These are phyloP conservation scores for Lagodon rhomboides DNA, from an alignment of 2,797 vertebrate genomes.

Conservation along the genomic window DNA sequence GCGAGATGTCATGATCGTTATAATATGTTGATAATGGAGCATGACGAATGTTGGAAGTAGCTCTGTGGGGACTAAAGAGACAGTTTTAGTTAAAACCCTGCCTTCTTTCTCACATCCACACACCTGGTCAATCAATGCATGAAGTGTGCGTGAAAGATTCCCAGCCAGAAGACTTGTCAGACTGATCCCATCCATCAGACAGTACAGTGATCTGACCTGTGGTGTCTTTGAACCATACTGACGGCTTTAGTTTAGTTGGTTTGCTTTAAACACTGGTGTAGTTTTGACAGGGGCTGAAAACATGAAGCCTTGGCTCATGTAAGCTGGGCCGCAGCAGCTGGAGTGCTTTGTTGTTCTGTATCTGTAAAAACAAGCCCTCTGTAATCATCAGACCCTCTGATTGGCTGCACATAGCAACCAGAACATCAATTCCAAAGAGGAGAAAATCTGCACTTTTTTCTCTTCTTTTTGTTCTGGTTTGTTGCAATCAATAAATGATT, in stretches of 20 bases:
- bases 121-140: not conserved
- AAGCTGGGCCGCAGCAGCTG: not conserved
- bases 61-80: not conserved
- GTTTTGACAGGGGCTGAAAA: too few relatives aligned
- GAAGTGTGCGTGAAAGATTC: not conserved
- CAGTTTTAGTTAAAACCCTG: not conserved
- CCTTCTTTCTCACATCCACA: not conserved
- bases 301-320: not conserved
- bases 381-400: not conserved
- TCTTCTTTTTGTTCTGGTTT: not conserved
- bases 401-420: not conserved
- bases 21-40: conserved; percentile 1
- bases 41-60: not conserved
- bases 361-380: not conserved
- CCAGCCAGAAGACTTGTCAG: not conserved
- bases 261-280: not conserved
- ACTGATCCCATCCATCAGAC: not conserved
- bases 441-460: not conserved
- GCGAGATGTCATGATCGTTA: not conserved
- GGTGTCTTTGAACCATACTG: not conserved
- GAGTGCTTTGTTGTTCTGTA: not conserved
- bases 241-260: not conserved
- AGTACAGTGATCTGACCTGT: not conserved
- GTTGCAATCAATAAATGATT: not conserved
- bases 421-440: not conserved